phyloP scores from a whole-genome alignment of 2,888 invertebrate species.

The Eupithecia subumbrata region DNA sequence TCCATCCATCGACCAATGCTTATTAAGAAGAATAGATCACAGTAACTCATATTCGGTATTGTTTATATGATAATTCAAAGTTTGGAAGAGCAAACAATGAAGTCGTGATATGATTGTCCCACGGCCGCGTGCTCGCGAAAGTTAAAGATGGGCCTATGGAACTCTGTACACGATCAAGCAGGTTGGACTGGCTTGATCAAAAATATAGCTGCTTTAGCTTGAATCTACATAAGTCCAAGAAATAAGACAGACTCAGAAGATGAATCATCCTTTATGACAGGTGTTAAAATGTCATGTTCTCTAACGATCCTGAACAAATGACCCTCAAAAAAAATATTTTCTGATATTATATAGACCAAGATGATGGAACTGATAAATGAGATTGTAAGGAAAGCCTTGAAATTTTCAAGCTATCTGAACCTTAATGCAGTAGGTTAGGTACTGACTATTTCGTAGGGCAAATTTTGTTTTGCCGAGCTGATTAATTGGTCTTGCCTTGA shows the following conservation, averaged over 20 bases:
- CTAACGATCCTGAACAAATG: no score
- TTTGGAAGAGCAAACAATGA: constrained; percentile 23
- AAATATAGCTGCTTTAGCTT: neutral
- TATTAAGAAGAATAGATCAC: neutral
- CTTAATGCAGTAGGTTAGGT: neutral
- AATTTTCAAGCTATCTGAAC: neutral
- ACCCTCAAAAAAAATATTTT: no score
- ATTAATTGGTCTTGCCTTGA: neutral
- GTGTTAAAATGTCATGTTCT: neutral
- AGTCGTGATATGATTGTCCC: constrained; percentile 23
- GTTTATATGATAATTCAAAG: constrained; percentile 1
- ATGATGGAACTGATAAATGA: neutral
- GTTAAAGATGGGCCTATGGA: constrained; percentile 21
- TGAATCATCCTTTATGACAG: neutral
- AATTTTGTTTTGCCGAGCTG: neutral
- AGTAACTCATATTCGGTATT: neutral
- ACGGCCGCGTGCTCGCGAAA: constrained; percentile 25
- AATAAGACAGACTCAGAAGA: neutral
- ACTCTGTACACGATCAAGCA: constrained; percentile 21
- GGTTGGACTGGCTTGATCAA: constrained; percentile 7
- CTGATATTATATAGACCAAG: neutral
- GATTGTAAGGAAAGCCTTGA: neutral
- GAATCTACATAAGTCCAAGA: neutral
- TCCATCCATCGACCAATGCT: neutral
- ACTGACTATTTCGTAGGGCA: neutral